Percentiles rank a stretch among this genome's conserved stretches.
Evolutionary conservation across 2,888 invertebrate species (phyloP).

Genomic region (Didymodactylos carnosus): DNA sequence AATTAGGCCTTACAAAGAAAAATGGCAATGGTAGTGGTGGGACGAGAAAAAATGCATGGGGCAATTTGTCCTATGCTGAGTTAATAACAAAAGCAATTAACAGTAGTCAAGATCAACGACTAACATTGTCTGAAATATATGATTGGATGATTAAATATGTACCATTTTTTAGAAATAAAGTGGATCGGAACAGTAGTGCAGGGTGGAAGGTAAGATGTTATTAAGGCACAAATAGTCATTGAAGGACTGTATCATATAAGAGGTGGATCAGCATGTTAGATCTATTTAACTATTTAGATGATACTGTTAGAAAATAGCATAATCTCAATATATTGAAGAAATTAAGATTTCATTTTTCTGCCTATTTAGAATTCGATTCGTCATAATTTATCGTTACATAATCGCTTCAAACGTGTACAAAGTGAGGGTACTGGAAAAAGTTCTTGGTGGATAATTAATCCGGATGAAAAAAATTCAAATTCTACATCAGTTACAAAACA

Average conservation of each 20-base stretch:
- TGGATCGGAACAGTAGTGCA: slow-evolving; percentile 94
- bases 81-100: slow-evolving; percentile 96
- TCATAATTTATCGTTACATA: slow-evolving; percentile 41
- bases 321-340: too few relatives aligned
- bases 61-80: slow-evolving; percentile 91
- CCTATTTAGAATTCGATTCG: slow-evolving; percentile 41
- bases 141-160: slow-evolving; percentile 99
- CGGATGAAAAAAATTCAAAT: slow-evolving; percentile 6
- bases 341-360: slow-evolving; percentile 10
- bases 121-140: slow-evolving; percentile 94
- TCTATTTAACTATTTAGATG: too few relatives aligned
- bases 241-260: too few relatives aligned
- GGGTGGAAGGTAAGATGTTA: slow-evolving; percentile 99
- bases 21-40: background rate
- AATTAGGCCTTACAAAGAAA: background rate
- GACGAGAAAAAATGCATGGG: slow-evolving; percentile 47
- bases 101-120: slow-evolving; percentile 74
- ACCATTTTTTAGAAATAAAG: slow-evolving; percentile 97
- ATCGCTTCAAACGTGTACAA: slow-evolving; percentile 40
- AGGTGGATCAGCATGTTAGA: too few relatives aligned
- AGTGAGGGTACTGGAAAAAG: slow-evolving; percentile 58
- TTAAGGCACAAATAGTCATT: too few relatives aligned
- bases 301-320: too few relatives aligned
- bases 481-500: too few relatives aligned
- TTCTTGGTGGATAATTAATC: slow-evolving; percentile 62